Base-by-base conservation (phyloP, 2,797 vertebrate genomes). In the Lutjanus campechanus region DNA sequence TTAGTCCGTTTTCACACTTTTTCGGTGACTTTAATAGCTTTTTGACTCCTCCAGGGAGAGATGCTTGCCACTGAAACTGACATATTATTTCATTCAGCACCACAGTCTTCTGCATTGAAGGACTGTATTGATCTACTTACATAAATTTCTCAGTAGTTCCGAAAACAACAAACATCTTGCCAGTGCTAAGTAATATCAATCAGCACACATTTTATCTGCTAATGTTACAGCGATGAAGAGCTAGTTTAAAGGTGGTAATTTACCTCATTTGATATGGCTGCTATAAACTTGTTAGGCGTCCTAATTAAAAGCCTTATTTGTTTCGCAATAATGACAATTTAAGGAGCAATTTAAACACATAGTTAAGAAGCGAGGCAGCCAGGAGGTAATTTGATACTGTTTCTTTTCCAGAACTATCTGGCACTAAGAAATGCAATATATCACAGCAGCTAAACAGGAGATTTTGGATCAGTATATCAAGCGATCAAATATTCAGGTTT, bases 251-350 rank as follows among this genome's bases (percentile, higher is more conserved):
- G 41, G 68, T 43, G 40, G 51, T 69, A 76, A 85, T 82, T 79
- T 75, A 79, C 40, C 70, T 47, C 25, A 3, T 82, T 87, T 79
- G 50, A 77, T 64, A 77, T 12, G 66, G 73, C 55, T 69, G 61
- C 77, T 66, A 40, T 70, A 72, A 60, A 85, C 79, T 25, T 83
- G 70, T 85, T 90, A 43, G 44, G 46, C 1, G 7, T 82, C 81
- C 85, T 86, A 82, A 89, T 91, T 91, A 89, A 91, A 86, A 82
- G 54, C 74, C 58, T 67, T 68, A 80, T 84, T 84, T 85, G 65
- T 81, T 87, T 79, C 44, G 56, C 54, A 81, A 85, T 79, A 84
- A 89, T 73, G 73, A 75, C 78, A 77, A 82, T 89, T 89, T 87
- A 73, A 88, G 86, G 79, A 84, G 72, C 85, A 69, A 84, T 79